These are phyloP conservation scores for Rapana venosa DNA, from an alignment of 2,888 invertebrate species.

Conservation along the genomic window DNA sequence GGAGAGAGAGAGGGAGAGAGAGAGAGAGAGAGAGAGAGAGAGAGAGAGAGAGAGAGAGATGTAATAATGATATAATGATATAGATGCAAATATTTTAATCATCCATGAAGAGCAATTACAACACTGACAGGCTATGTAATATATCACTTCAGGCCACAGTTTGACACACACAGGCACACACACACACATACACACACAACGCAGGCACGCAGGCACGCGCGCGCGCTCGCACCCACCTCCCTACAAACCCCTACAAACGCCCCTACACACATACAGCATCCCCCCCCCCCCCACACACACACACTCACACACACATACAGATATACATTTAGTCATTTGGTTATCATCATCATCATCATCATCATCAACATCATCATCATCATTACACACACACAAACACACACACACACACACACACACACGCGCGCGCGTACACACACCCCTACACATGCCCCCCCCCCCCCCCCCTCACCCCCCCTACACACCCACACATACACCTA, in stretches of 20 bases:
- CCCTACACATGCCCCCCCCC: background rate
- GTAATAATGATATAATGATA: no score
- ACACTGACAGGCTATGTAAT: no score
- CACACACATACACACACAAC: slow-evolving; percentile 1
- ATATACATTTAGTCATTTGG: background rate
- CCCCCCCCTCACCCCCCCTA: background rate
- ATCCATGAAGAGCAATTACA: no score
- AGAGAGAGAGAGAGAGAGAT: slow-evolving; percentile 1
- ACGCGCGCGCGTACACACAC: background rate
- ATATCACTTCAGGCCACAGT: no score
- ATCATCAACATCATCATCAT: no score
- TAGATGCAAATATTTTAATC: no score
- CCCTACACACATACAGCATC: background rate
- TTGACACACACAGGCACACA: background rate
- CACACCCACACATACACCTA: no score
- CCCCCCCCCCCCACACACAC: slow-evolving; percentile 23
- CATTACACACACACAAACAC: background rate
- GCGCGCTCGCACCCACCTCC: slow-evolving; percentile 1
- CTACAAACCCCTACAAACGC: slow-evolving; percentile 5
- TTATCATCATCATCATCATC: no score
- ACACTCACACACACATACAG: background rate
- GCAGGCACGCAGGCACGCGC: slow-evolving; percentile 1
- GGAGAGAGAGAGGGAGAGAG: background rate
- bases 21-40: slow-evolving; percentile 5
- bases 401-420: background rate